phyloP scores from a whole-genome alignment of 2,113 vertebrate genomes.

The Collichthys lucidus region DNA sequence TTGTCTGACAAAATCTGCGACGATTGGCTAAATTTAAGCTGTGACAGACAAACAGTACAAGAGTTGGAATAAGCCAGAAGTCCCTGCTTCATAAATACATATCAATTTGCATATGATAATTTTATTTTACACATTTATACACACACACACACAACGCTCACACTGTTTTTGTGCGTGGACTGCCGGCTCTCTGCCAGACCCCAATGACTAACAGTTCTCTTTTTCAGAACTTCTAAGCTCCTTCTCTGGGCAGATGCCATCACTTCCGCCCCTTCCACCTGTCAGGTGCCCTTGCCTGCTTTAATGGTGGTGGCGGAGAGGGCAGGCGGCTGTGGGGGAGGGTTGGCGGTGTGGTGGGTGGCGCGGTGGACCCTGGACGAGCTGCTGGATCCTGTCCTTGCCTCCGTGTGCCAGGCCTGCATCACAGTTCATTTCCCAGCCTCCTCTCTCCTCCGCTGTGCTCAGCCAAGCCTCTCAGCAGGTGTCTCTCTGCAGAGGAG shows the following conservation, averaged over 20 bases:
- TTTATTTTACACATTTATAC: constrained; percentile 22
- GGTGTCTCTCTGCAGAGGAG: constrained; percentile 74
- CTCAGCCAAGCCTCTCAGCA: constrained; percentile 80
- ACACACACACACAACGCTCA: constrained; percentile 9
- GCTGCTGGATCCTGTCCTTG: constrained; percentile 69
- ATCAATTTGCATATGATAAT: constrained; percentile 16
- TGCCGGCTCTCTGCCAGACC: constrained; percentile 56
- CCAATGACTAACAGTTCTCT: constrained; percentile 52
- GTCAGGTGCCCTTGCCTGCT: constrained; percentile 78
- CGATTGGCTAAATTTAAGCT: constrained; percentile 7
- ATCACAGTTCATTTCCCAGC: constrained; percentile 77
- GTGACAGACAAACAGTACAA: background rate
- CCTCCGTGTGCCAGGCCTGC: constrained; percentile 67
- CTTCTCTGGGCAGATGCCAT: constrained; percentile 69
- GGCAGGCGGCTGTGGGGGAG: constrained; percentile 31
- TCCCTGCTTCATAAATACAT: constrained; percentile 22
- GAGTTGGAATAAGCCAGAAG: constrained; percentile 34
- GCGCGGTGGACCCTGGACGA: constrained; percentile 33
- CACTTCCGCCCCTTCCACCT: constrained; percentile 75
- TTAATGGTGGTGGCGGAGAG: constrained; percentile 56
- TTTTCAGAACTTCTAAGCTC: constrained; percentile 64
- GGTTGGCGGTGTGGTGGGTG: background rate
- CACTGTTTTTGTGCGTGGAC: constrained; percentile 42
- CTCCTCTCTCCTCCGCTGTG: constrained; percentile 56
- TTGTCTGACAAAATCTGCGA: constrained; percentile 18